phyloP scores from a whole-genome alignment of 2,113 vertebrate species.

The Galbula dea region DNA sequence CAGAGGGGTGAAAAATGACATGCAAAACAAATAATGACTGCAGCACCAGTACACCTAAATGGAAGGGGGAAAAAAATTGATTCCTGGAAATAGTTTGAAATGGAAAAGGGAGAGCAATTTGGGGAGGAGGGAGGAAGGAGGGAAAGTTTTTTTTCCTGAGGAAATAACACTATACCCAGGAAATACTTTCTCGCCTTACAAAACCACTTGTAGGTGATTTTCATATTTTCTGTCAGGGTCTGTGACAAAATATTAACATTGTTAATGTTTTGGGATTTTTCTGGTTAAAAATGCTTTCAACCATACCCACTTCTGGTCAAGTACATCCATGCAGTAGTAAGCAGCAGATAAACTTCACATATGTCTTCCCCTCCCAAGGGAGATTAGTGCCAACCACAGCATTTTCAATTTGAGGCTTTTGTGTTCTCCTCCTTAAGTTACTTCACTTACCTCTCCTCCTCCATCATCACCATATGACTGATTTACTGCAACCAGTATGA shows the following conservation, averaged over 20 bases:
- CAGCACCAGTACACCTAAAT: background rate
- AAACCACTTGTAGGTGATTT: too few species aligned
- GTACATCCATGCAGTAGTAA: background rate
- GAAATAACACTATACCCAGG: background rate
- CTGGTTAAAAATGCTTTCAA: background rate
- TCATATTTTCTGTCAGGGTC: too few species aligned
- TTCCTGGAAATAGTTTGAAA: background rate
- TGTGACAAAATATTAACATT: too few species aligned
- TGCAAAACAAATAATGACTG: background rate
- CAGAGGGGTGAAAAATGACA: background rate
- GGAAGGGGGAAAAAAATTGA: background rate
- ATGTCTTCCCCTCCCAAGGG: background rate
- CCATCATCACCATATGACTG: background rate
- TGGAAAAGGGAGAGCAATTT: background rate
- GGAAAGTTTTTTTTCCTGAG: background rate
- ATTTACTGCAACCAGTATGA: background rate
- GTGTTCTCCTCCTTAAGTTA: background rate
- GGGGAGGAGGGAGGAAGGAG: background rate
- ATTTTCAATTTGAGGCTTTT: background rate
- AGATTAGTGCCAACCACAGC: background rate
- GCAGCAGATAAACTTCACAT: background rate
- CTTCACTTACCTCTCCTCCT: background rate
- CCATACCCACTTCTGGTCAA: background rate
- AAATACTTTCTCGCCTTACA: too few species aligned
- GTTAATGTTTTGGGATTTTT: accelerated